Conservation (phyloP, 2,888 invertebrate species). For the Zhuqinia jingwanae region DNA sequence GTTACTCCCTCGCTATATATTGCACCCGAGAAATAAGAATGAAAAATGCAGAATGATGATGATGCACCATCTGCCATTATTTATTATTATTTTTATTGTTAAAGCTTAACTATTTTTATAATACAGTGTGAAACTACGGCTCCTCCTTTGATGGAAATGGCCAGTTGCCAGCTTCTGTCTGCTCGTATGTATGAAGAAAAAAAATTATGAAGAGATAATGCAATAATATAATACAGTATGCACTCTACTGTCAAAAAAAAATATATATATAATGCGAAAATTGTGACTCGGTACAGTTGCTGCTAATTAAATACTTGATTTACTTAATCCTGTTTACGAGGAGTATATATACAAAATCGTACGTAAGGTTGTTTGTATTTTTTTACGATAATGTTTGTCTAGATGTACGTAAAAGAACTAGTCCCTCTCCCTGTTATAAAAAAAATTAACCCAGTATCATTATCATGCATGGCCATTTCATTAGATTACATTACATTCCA, state of each 20-base stretch:
- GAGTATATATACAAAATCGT: not conserved
- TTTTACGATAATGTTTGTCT: slow-evolving; percentile 19
- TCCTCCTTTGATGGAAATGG: too few relatives aligned
- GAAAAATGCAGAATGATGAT: too few relatives aligned
- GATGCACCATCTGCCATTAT: too few relatives aligned
- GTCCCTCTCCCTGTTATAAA: slow-evolving; percentile 2
- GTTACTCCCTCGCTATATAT: too few relatives aligned
- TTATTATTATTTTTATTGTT: too few relatives aligned
- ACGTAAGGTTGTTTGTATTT: not conserved
- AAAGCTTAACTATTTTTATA: too few relatives aligned
- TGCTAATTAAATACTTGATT: slow-evolving; percentile 51
- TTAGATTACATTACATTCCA: slow-evolving; percentile 23
- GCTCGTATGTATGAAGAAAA: not conserved
- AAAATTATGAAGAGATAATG: too few relatives aligned
- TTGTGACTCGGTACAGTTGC: slow-evolving; percentile 9
- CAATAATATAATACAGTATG: too few relatives aligned
- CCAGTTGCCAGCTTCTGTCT: not conserved
- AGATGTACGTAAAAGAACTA: not conserved
- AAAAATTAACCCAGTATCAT: slow-evolving; percentile 37
- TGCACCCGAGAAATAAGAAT: too few relatives aligned
- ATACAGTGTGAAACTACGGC: too few relatives aligned
- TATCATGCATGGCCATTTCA: slow-evolving; percentile 30
- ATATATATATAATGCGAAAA: not conserved
- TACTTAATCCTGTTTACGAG: slow-evolving; percentile 32
- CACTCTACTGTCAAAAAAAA: not conserved